These are phyloP conservation scores for Synaphobranchus kaupii DNA, from an alignment of 2,797 vertebrate species.

Conservation along the genomic window DNA sequence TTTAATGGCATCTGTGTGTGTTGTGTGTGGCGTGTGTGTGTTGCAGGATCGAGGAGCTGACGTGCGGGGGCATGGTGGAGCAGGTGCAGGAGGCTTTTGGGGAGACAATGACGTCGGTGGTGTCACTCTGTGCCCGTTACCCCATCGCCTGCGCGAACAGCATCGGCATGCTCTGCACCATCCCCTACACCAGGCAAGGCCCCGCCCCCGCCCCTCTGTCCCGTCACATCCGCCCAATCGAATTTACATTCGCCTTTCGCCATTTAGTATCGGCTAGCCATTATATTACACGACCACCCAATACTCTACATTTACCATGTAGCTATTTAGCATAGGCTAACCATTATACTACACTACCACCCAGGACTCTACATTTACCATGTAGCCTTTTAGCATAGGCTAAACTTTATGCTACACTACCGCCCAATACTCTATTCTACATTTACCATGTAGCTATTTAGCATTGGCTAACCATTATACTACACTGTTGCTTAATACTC, in stretches of 20 bases:
- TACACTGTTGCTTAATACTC: background rate
- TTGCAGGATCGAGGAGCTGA: slow-evolving; percentile 92
- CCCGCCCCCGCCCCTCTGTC: background rate
- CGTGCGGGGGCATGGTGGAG: slow-evolving; percentile 98
- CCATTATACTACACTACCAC: too few relatives aligned
- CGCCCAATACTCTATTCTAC: too few relatives aligned
- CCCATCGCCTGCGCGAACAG: slow-evolving; percentile 98
- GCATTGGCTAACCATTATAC: too few relatives aligned
- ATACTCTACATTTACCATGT: background rate
- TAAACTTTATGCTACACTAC: too few relatives aligned
- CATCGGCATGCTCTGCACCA: slow-evolving; percentile 94
- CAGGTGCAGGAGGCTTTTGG: slow-evolving; percentile 98
- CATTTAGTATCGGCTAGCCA: background rate
- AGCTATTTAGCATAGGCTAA: too few relatives aligned
- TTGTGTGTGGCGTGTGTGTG: slow-evolving; percentile 30
- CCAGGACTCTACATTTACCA: background rate
- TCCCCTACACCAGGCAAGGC: slow-evolving; percentile 92
- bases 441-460: too few relatives aligned
- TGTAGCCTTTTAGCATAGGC: background rate
- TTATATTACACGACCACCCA: background rate
- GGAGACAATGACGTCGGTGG: slow-evolving; percentile 97
- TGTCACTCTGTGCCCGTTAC: slow-evolving; percentile 94
- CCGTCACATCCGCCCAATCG: background rate
- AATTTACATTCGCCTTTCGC: background rate
- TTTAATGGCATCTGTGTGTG: too few relatives aligned